Base-by-base conservation (phyloP, 2,888 invertebrate species). In the Protonemura montana region DNA sequence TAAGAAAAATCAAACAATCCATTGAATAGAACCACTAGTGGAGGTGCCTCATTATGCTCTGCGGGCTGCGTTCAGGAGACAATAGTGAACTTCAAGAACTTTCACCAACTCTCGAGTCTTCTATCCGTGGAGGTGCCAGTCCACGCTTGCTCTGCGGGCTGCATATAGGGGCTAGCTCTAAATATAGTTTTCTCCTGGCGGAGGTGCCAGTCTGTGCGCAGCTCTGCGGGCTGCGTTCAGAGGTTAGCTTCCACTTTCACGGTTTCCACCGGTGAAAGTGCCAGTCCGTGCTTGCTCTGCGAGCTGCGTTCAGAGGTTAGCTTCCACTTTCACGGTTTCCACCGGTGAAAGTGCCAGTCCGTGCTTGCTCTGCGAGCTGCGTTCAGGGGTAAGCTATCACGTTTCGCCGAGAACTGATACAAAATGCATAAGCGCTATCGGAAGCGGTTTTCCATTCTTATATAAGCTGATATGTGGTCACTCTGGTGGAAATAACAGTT, bases 401-500 rank as follows among this genome's bases (percentile, higher is more conserved):
- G 59, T 59, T 13, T 21, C 59, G 59, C 1, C 59, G 3, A 59
- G 16, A 21, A 21, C 1, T 21, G 59, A 59, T 21, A 59, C 21
- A 21, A 10, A 59, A 59, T 21, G 59, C 6, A 21, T 59, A 59
- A 59, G 1, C 21, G 13, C 59, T 13, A 13, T 59, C 21, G 59
- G 59, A 59, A 59, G 59, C 21, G 59, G 13, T 21, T 41, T 59
- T 13, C 59, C 59, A 59, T 59, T 59, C 59, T 59, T 59, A 59
- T 59, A 59, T 59, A 59, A 59, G 59, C 59, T 13, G 59, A 59
- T 81, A 83, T 83, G 41, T 35, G 42, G 42, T 27, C 84, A 28
- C 29, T 21, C 84, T 76, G 27, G 28, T 84, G 84, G 84, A 84
- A 84, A 25, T 84, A 76, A 76, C 84, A 26, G 59, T 41, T 83